Evolutionary conservation across 2,797 vertebrate species (phyloP), one percentile per base, ranked within the genome.

Genomic region (Picus viridis): DNA sequence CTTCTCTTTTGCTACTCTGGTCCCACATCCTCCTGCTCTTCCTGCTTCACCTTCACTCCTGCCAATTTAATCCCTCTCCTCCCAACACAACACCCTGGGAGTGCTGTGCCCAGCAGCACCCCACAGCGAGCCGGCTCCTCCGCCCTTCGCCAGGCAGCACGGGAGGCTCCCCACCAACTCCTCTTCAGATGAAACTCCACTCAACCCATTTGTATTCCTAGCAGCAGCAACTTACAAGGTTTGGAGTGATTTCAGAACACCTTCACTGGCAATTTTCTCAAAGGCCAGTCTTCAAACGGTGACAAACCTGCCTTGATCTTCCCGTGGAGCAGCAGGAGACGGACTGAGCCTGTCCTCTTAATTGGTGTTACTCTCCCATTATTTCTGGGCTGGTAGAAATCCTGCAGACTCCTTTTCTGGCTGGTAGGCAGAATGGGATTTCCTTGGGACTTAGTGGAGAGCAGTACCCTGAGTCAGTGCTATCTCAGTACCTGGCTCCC

Each of bases 221-320:
- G 88, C 87, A 81, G 84, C 79, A 61, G 58, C 73, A 86, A 82
- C 91, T 96, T 84, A 62, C 75, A 95, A 58, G 85, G 63, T 85
- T 83, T 71, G 90, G 86, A 94, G 86, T 10, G 7, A 83, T 95
- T 96, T 96, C 94, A 93, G 89, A 94, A 88, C 93, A 68, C 83
- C 90, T 74, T 94, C 93, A 87, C 92, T 91, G 90, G 94, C 76
- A 89, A 95, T 86, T 86, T 95, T 86, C 95, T 96, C 95, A 95
- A 97, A 97, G 87, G 79, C 62, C 6, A 16, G 75, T 90, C 95
- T 97, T 97, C 97, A 97, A 95, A 97, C 87, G 1, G 84, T 2
- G 88, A 93, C 90, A 96, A 94, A 77, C 80, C 85, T 47, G 56
- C 91, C 83, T 94, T 90, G 96, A 97, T 96, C 92, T 94, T 65